Percentiles rank a stretch among this genome's conserved stretches.
These are phyloP conservation scores for Motacilla alba DNA, from an alignment of 2,113 vertebrate species.

Conservation along the genomic window DNA sequence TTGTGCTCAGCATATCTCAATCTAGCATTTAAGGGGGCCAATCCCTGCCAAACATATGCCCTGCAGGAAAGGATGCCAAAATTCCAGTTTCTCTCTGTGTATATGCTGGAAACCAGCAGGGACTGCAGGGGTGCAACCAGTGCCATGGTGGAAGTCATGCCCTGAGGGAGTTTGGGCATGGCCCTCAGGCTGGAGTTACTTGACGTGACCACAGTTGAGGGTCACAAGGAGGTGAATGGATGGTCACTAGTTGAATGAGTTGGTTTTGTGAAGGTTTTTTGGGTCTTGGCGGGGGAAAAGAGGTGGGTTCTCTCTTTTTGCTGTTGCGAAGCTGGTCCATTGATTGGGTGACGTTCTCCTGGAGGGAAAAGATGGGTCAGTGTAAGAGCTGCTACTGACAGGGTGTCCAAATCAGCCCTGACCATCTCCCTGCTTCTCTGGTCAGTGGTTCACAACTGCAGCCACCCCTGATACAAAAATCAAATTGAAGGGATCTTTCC, in stretches of 20 bases:
- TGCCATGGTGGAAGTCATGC: neutral
- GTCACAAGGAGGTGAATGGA: accelerated
- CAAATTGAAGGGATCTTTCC: neutral
- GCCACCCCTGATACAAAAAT: neutral
- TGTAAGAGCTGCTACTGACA: neutral
- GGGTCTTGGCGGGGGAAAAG: accelerated
- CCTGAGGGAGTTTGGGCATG: accelerated
- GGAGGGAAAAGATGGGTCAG: neutral
- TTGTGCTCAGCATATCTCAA: neutral
- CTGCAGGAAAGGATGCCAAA: neutral
- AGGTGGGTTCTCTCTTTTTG: neutral
- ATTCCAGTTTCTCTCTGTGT: neutral
- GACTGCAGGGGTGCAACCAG: accelerated
- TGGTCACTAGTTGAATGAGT: neutral
- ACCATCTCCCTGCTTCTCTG: neutral
- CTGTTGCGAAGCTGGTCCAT: neutral
- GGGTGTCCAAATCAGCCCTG: neutral
- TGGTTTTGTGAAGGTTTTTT: neutral
- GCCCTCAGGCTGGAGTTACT: neutral
- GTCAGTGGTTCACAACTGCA: neutral
- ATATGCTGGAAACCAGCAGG: neutral
- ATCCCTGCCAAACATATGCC: neutral
- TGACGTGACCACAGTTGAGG: neutral
- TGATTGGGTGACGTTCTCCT: neutral
- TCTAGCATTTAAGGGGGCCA: neutral